A percentile compares a stretch with the other conserved stretches of the same genome.
These are phyloP conservation scores for Tachina grossa DNA, from an alignment of 2,888 invertebrate genomes.

Conservation along the genomic window DNA sequence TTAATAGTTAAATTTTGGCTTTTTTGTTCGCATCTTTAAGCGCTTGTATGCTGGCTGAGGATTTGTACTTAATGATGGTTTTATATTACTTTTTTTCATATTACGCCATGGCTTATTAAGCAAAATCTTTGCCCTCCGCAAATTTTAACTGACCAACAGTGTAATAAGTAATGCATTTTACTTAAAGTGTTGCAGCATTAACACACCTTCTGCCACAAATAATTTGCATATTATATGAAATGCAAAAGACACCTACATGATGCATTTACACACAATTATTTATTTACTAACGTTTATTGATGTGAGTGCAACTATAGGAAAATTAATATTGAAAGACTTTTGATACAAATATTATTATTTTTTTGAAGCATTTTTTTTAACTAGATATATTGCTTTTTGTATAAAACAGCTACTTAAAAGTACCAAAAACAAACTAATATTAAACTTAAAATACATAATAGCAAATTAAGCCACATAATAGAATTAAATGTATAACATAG, in stretches of 20 bases:
- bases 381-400: constrained; percentile 4
- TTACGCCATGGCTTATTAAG: constrained; percentile 45
- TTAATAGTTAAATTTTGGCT: constrained; percentile 30
- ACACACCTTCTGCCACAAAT: constrained; percentile 54
- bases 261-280: constrained; percentile 24
- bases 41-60: neutral
- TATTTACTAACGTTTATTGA: constrained; percentile 34
- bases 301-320: constrained; percentile 18
- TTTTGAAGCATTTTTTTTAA: neutral
- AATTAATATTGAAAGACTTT: constrained; percentile 24
- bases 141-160: constrained; percentile 36
- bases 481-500: neutral
- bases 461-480: neutral
- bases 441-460: constrained; percentile 2
- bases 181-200: constrained; percentile 59
- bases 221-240: constrained; percentile 62
- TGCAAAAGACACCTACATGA: constrained; percentile 26
- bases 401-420: constrained; percentile 41
- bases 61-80: constrained; percentile 10
- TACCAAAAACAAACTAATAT: constrained; percentile 23
- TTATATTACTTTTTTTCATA: constrained; percentile 35
- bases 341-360: constrained; percentile 12
- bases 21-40: neutral
- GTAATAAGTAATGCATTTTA: constrained; percentile 60
- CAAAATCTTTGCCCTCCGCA: constrained; percentile 7